Evolutionary conservation across 2,888 invertebrate species (phyloP).

Genomic region (Allygus modestus): DNA sequence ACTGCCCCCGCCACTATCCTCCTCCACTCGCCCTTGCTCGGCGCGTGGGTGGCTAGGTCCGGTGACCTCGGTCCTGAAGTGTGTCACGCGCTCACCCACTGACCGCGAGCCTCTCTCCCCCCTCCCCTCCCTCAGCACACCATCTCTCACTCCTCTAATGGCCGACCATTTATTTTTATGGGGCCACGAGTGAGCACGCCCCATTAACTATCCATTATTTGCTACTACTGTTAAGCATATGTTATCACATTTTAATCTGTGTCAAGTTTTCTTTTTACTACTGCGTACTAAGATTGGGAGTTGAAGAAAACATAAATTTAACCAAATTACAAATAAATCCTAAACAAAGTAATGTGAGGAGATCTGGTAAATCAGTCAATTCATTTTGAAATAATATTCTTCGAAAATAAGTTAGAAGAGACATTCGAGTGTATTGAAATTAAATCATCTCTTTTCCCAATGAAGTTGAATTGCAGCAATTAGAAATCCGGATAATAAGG

Average conservation of each 20-base stretch:
- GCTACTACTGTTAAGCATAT: background rate
- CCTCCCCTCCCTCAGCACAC: background rate
- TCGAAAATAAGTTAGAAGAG: too few species aligned
- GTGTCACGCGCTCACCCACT: slow-evolving; percentile 39
- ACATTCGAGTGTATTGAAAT: too few species aligned
- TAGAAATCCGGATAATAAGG: too few species aligned
- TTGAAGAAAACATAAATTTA: too few species aligned
- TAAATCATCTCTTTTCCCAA: too few species aligned
- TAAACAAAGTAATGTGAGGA: too few species aligned
- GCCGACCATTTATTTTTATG: slow-evolving; percentile 14
- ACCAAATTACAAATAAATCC: too few species aligned
- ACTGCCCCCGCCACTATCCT: background rate
- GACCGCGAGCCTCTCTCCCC: slow-evolving; percentile 57
- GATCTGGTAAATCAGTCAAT: too few species aligned
- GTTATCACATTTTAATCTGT: background rate
- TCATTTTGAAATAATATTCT: too few species aligned
- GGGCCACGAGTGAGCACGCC: slow-evolving; percentile 18
- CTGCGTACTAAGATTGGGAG: too few species aligned
- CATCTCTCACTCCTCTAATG: slow-evolving; percentile 44
- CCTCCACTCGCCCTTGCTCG: background rate
- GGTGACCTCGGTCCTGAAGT: slow-evolving; percentile 21
- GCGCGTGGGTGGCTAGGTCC: slow-evolving; percentile 16
- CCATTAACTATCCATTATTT: slow-evolving; percentile 34
- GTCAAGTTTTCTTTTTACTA: background rate
- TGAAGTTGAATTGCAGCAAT: too few species aligned